Percentiles rank a stretch among this genome's conserved stretches.
Conservation (phyloP, 2,797 vertebrate genomes). For the Dendrocincla fuliginosa region DNA sequence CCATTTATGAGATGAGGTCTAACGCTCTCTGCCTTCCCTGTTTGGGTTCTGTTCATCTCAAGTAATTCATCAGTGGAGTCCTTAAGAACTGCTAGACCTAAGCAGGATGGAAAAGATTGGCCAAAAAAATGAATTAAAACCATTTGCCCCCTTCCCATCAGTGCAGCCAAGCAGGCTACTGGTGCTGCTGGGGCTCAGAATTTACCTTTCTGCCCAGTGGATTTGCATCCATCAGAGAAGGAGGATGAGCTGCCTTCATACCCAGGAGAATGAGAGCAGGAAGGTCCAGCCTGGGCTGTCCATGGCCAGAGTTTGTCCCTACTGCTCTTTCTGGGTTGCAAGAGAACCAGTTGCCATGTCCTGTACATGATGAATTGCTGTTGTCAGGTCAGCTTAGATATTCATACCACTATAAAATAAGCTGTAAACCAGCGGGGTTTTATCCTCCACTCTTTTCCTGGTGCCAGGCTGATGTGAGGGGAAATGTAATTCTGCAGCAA, state of each 20-base stretch:
- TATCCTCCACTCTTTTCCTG: not conserved
- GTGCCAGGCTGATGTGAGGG: not conserved
- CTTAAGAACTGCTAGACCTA: not conserved
- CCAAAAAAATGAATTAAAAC: not conserved
- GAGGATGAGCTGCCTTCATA: not conserved
- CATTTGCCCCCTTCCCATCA: not conserved
- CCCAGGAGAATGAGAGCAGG: not conserved
- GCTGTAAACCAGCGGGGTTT: not conserved
- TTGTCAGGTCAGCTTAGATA: not conserved
- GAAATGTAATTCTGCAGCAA: not conserved
- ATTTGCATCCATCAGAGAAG: not conserved
- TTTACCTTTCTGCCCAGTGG: not conserved
- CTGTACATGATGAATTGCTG: too few species aligned
- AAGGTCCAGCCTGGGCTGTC: not conserved
- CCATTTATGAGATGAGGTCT: not conserved
- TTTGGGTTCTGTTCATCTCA: not conserved
- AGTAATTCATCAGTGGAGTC: not conserved
- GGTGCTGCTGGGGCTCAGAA: not conserved
- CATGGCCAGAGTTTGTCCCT: not conserved
- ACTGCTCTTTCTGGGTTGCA: not conserved
- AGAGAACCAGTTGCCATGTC: not conserved
- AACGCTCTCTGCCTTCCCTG: not conserved
- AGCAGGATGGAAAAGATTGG: not conserved
- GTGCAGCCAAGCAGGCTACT: rapidly evolving
- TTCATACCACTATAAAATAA: not conserved